Percentiles rank a stretch among this genome's conserved stretches.
These are phyloP conservation scores for Drosophila algonquin DNA, from an alignment of 2,888 invertebrate genomes.

Conservation along the genomic window DNA sequence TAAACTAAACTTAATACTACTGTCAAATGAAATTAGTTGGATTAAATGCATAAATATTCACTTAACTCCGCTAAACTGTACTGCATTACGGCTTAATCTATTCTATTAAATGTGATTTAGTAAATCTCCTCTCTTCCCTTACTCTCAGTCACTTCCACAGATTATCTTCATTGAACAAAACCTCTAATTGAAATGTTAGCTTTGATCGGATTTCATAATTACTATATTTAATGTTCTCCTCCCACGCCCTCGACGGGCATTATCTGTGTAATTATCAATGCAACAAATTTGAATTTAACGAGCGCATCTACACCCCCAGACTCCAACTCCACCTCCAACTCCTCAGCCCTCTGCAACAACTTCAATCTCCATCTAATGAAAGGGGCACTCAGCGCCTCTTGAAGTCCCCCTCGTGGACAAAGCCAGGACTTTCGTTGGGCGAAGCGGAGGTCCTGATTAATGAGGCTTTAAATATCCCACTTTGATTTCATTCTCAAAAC, in stretches of 20 bases:
- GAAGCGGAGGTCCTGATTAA: conserved; percentile 75
- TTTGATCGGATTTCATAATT: conserved; percentile 18
- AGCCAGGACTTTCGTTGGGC: conserved; percentile 32
- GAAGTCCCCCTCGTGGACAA: conserved; percentile 14
- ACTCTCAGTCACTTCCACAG: too few relatives aligned
- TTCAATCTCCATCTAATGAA: conserved; percentile 5
- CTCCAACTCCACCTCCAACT: conserved; percentile 17
- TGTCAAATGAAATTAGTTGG: not conserved
- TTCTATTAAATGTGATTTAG: too few relatives aligned
- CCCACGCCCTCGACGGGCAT: conserved; percentile 10
- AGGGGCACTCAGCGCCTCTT: conserved; percentile 46
- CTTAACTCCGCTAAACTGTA: not conserved
- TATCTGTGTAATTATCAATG: conserved; percentile 67
- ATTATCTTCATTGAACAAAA: not conserved
- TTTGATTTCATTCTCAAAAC: conserved; percentile 81
- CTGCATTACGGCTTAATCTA: not conserved
- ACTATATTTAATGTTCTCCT: conserved; percentile 23
- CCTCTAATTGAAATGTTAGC: conserved; percentile 30
- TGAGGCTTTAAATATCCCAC: conserved; percentile 83
- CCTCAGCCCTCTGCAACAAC: conserved; percentile 15
- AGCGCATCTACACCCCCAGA: conserved; percentile 66
- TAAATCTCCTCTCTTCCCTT: too few relatives aligned
- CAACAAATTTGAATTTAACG: conserved; percentile 76
- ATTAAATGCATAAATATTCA: not conserved
- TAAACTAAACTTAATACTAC: not conserved